Evolutionary conservation across 2,888 invertebrate genomes (phyloP).

Genomic region (Lysandra bellargus): DNA sequence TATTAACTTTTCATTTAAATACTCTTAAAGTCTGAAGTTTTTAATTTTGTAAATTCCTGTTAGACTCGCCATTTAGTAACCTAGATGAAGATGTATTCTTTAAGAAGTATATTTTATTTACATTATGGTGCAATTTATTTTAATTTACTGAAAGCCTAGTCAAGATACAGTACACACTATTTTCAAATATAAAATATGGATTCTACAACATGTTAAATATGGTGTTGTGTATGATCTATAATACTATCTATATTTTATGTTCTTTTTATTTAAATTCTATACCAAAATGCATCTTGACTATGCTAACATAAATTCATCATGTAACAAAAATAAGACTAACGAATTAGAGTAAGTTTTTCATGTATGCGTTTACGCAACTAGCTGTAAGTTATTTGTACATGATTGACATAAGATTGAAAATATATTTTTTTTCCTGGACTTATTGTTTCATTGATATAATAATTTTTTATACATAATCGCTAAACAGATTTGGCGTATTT

Average conservation of each 20-base stretch:
- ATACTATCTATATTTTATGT: neutral
- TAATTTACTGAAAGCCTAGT: constrained; percentile 21
- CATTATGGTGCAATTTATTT: neutral
- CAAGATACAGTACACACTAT: constrained; percentile 1
- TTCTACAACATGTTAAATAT: neutral
- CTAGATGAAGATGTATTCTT: neutral
- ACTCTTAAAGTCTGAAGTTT: neutral
- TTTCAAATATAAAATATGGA: neutral
- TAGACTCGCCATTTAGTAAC: neutral
- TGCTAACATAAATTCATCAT: neutral
- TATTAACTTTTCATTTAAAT: neutral
- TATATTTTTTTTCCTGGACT: constrained; percentile 55
- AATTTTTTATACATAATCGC: neutral
- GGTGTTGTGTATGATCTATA: neutral
- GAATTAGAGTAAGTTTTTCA: constrained; percentile 45
- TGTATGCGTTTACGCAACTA: constrained; percentile 48
- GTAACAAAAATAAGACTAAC: constrained; percentile 48
- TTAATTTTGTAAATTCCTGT: neutral
- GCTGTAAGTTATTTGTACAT: constrained; percentile 49
- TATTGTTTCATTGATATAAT: constrained; percentile 34
- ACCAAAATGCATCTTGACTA: constrained; percentile 22
- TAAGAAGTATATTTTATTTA: neutral
- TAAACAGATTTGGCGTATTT: neutral
- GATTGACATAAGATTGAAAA: constrained; percentile 55
- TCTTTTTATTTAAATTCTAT: neutral